Evolutionary conservation across 2,797 vertebrate genomes (phyloP).

Genomic region (Crax fasciolata): DNA sequence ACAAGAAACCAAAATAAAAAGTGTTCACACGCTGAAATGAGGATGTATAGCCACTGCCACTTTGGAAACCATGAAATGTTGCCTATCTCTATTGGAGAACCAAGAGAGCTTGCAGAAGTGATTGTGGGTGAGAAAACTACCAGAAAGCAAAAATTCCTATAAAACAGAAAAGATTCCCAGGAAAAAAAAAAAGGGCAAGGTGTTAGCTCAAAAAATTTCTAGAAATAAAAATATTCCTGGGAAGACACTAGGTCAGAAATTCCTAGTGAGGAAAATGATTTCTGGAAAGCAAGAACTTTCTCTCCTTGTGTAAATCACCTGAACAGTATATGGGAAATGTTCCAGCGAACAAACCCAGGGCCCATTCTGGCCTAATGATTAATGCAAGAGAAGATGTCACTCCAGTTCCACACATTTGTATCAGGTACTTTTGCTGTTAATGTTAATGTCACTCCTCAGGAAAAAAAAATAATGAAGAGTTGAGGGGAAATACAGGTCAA

Average conservation of each 20-base stretch:
- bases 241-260: neutral
- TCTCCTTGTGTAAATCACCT: neutral
- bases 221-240: neutral
- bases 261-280: neutral
- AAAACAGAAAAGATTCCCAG: neutral
- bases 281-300: neutral
- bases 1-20: neutral
- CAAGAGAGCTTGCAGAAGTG: neutral
- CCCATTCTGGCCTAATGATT: neutral
- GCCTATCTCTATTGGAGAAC: neutral
- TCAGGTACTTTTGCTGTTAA: constrained; percentile 1
- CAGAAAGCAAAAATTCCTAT: neutral
- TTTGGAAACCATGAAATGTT: neutral
- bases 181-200: neutral
- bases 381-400: neutral
- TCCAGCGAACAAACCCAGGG: neutral
- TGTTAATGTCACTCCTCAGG: neutral
- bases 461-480: neutral
- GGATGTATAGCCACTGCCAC: neutral
- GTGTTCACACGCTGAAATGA: neutral
- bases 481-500: neutral
- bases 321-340: neutral
- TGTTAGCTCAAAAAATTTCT: neutral
- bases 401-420: neutral
- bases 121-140: neutral